Evolutionary conservation across 2,113 vertebrate genomes (phyloP).

Genomic region (Eupsittula cactorum): DNA sequence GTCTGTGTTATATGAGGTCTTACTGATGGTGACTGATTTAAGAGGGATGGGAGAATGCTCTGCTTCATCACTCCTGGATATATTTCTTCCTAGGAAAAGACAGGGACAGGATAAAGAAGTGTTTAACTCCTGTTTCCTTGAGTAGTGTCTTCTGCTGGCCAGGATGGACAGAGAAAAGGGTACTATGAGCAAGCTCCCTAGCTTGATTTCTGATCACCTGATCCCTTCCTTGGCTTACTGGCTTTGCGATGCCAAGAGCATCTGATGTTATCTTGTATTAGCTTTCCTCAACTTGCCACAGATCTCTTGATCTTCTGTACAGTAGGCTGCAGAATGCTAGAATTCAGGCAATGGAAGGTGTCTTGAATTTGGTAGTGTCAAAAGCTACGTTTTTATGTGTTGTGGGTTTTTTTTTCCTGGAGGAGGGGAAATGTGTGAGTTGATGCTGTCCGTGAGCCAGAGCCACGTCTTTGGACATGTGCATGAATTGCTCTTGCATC

Average conservation of each 20-base stretch:
- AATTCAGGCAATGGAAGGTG: not conserved
- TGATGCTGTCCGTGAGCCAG: not conserved
- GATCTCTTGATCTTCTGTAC: not conserved
- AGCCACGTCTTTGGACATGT: not conserved
- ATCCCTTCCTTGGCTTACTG: not conserved
- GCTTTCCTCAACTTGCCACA: not conserved
- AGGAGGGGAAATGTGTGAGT: accelerated
- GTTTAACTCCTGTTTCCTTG: not conserved
- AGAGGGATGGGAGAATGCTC: not conserved
- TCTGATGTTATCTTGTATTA: not conserved
- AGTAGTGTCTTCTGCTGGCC: not conserved
- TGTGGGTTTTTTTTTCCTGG: not conserved
- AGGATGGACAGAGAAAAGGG: not conserved
- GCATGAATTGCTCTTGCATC: not conserved
- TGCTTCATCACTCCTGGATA: not conserved
- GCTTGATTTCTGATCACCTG: not conserved
- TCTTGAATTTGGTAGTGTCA: not conserved
- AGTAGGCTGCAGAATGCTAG: not conserved
- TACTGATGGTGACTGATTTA: not conserved
- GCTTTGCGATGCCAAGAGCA: not conserved
- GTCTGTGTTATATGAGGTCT: not conserved
- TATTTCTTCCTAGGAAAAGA: not conserved
- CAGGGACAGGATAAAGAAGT: not conserved
- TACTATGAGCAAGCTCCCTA: not conserved
- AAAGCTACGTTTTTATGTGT: not conserved